A percentile compares a stretch with the other conserved stretches of the same genome.
Conservation (phyloP, 2,888 invertebrate genomes). For the Caenorhabditis macrosperma region DNA sequence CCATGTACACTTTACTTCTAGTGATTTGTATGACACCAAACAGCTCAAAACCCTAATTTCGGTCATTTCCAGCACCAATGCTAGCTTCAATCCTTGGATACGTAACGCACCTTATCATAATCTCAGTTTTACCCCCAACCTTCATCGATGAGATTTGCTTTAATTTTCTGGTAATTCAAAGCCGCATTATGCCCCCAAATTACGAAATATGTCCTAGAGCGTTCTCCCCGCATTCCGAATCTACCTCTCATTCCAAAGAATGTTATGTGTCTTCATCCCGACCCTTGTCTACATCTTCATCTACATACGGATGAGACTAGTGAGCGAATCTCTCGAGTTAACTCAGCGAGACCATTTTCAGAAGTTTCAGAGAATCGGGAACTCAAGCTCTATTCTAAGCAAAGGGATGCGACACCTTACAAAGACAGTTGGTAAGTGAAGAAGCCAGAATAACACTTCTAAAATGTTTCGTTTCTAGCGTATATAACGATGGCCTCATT, state of each 20-base stretch:
- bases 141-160: constrained; percentile 49
- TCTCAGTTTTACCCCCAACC: constrained; percentile 1
- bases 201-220: constrained; percentile 5
- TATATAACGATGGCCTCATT: constrained; percentile 43
- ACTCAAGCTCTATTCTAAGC: constrained; percentile 25
- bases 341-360: constrained; percentile 19
- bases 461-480: constrained; percentile 8
- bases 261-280: constrained; percentile 49
- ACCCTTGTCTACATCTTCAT: constrained; percentile 46
- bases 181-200: too few relatives aligned
- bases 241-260: constrained; percentile 42
- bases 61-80: constrained; percentile 42
- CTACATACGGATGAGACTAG: constrained; percentile 43
- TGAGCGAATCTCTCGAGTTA: background rate
- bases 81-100: constrained; percentile 12
- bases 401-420: constrained; percentile 56
- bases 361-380: constrained; percentile 55
- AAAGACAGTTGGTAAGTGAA: constrained; percentile 38
- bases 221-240: constrained; percentile 21
- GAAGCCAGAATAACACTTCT: background rate
- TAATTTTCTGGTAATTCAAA: constrained; percentile 23
- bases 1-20: constrained; percentile 34
- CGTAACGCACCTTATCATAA: constrained; percentile 5
- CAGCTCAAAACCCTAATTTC: background rate
- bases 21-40: background rate